phyloP scores from a whole-genome alignment of 2,797 vertebrate genomes.

The Sebastes iracundus region DNA sequence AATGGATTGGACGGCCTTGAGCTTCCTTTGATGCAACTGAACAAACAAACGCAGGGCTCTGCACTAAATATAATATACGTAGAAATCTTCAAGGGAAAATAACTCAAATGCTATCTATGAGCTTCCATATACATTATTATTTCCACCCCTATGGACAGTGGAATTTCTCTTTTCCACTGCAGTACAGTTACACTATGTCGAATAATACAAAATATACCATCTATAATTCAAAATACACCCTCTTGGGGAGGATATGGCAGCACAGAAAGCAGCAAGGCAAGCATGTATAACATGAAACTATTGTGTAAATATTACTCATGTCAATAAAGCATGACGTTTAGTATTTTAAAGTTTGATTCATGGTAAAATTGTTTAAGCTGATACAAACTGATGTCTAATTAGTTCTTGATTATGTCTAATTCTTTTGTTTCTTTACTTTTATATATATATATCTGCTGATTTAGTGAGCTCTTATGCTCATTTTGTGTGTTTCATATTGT shows the following conservation, averaged over 20 bases:
- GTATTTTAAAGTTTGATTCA: neutral
- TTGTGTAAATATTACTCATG: neutral
- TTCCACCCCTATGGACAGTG: neutral
- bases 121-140: neutral
- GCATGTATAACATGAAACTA: neutral
- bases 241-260: neutral
- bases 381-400: neutral
- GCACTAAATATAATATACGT: neutral
- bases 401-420: neutral
- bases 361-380: neutral
- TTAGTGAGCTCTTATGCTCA: neutral
- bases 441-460: neutral
- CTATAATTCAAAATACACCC: slow-evolving; percentile 4
- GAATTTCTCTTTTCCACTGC: neutral
- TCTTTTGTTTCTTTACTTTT: neutral
- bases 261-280: neutral
- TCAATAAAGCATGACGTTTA: neutral
- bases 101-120: neutral
- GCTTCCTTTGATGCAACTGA: neutral
- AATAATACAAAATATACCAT: slow-evolving; percentile 4
- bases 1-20: neutral
- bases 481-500: neutral
- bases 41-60: neutral
- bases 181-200: neutral
- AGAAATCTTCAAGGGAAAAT: neutral